These are phyloP conservation scores for Trididemnum nubilum DNA, from an alignment of 23 tunicate genomes.

Conservation along the genomic window DNA sequence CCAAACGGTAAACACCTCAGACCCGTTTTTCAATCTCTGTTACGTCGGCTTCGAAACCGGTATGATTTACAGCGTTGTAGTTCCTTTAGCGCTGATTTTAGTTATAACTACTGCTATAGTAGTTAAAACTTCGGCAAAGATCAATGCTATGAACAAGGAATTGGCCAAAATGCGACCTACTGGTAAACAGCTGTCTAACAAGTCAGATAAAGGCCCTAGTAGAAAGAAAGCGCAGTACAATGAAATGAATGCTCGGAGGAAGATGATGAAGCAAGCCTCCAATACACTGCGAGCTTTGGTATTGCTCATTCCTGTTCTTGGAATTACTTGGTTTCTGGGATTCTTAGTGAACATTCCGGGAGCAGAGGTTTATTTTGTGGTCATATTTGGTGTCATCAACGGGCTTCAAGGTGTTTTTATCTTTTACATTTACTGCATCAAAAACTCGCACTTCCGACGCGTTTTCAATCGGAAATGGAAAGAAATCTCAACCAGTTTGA, in stretches of 20 bases:
- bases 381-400: constrained; percentile 48
- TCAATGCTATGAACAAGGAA: constrained; percentile 43
- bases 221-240: not conserved
- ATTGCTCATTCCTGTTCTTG: constrained; percentile 59
- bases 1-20: not conserved
- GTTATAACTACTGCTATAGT: constrained; percentile 18
- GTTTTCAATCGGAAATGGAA: constrained; percentile 43
- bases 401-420: constrained; percentile 74
- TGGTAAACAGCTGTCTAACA: not conserved
- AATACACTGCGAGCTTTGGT: constrained; percentile 44
- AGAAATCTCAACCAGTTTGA: constrained; percentile 5
- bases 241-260: not conserved
- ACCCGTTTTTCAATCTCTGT: constrained; percentile 34
- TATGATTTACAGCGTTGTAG: constrained; percentile 55
- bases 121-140: constrained; percentile 35
- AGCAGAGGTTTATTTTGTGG: constrained; percentile 49
- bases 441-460: constrained; percentile 41
- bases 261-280: not conserved
- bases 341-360: constrained; percentile 65
- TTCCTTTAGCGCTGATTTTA: constrained; percentile 49
- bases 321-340: constrained; percentile 68
- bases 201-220: not conserved
- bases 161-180: constrained; percentile 46
- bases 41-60: constrained; percentile 41
- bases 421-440: constrained; percentile 49